Conservation (phyloP, 2,888 invertebrate species). For the Antitype chi region DNA sequence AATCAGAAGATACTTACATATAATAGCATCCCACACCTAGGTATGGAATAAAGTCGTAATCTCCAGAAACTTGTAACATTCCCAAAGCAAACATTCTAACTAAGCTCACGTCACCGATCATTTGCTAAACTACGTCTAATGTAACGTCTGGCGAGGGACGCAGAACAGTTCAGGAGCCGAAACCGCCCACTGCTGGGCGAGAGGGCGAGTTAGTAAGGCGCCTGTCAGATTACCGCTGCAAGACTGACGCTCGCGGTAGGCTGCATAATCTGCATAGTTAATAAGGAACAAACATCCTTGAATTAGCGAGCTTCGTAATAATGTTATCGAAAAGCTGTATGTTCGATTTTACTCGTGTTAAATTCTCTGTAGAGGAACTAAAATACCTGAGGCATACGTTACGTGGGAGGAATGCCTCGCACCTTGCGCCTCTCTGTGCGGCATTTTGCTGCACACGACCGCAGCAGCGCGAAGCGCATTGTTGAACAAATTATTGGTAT, state of each 20-base stretch:
- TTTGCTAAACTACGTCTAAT: neutral
- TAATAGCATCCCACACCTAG: neutral
- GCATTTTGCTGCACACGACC: neutral
- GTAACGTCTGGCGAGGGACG: slow-evolving; percentile 3
- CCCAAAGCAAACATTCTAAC: neutral
- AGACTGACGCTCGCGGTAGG: neutral
- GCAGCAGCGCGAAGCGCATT: neutral
- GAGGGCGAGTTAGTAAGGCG: neutral
- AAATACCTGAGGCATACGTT: neutral
- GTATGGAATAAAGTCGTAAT: neutral
- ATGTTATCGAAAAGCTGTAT: slow-evolving; percentile 2
- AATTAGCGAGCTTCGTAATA: neutral
- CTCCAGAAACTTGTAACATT: neutral
- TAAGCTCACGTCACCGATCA: neutral
- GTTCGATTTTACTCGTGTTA: neutral
- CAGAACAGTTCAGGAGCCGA: neutral
- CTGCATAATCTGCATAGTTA: neutral
- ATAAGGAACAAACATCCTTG: neutral
- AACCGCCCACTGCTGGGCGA: neutral
- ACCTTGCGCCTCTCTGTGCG: neutral
- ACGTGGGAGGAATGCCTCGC: neutral
- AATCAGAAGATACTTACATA: neutral
- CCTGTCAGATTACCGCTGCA: slow-evolving; percentile 27
- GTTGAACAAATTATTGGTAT: neutral
- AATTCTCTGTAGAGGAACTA: neutral